A percentile compares a stretch with the other conserved stretches of the same genome.
These are phyloP conservation scores for Prochilodus magdalenae DNA, from an alignment of 2,113 vertebrate genomes.

Conservation along the genomic window DNA sequence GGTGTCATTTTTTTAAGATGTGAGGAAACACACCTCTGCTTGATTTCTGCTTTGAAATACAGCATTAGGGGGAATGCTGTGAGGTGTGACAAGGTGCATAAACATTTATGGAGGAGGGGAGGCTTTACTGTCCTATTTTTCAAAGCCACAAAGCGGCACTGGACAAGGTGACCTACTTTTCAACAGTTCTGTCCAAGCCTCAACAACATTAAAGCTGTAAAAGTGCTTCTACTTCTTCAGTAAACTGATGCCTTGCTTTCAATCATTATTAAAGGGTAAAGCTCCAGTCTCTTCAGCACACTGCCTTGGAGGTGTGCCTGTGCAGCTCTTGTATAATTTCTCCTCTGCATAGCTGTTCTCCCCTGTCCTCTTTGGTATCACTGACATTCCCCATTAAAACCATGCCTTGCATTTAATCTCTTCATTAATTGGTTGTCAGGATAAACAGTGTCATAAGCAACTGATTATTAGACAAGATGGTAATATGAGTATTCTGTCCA, in stretches of 20 bases:
- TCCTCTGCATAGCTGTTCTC: background rate
- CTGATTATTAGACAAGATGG: conserved; percentile 36
- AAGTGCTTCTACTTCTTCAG: background rate
- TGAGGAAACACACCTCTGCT: conserved; percentile 68
- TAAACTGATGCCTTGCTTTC: background rate
- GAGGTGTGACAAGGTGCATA: background rate
- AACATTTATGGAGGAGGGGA: conserved; percentile 30
- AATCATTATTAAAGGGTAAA: background rate
- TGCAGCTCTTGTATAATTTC: conserved; percentile 51
- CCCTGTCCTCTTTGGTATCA: conserved; percentile 16
- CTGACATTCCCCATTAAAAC: conserved; percentile 61
- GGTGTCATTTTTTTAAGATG: conserved; percentile 77
- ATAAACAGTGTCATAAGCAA: conserved; percentile 42
- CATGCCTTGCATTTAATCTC: conserved; percentile 58
- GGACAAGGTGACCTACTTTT: background rate
- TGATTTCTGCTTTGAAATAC: conserved; percentile 70
- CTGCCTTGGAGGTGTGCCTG: conserved; percentile 18
- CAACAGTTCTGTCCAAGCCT: background rate
- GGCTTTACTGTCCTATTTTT: background rate
- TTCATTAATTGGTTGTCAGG: conserved; percentile 60
- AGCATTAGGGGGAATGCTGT: conserved; percentile 54
- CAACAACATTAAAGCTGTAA: background rate
- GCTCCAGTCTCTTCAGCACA: background rate
- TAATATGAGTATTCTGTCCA: background rate
- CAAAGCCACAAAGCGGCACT: background rate